Percentiles rank a stretch among this genome's conserved stretches.
phyloP scores from a whole-genome alignment of 2,113 vertebrate genomes.

The Lota lota region DNA sequence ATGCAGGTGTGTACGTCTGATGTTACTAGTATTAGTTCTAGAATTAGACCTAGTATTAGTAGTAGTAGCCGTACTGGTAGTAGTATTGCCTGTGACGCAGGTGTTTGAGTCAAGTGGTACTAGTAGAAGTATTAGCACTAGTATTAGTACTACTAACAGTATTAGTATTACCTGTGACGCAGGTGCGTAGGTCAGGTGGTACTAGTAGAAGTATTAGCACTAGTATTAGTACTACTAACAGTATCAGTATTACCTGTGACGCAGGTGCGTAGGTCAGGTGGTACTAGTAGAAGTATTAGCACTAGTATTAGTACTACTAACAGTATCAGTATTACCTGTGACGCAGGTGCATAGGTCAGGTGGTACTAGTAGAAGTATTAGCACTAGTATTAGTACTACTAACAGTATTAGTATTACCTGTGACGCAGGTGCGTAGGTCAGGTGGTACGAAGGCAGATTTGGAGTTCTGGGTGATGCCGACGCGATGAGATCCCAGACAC shows the following conservation, averaged over 20 bases:
- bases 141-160: not conserved
- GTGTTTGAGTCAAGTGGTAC: not conserved
- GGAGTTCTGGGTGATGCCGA: slow-evolving; percentile 62
- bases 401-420: not conserved
- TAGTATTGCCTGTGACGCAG: not conserved
- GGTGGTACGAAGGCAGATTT: slow-evolving; percentile 53
- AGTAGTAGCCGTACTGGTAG: no score
- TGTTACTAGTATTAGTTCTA: no score
- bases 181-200: slow-evolving; percentile 76
- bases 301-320: not conserved
- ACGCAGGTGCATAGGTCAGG: slow-evolving; percentile 80
- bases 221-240: not conserved
- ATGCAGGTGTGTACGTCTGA: no score
- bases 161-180: slow-evolving; percentile 37
- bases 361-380: not conserved
- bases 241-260: not conserved
- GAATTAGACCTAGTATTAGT: no score
- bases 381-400: not conserved
- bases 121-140: not conserved
- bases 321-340: not conserved
- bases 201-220: not conserved
- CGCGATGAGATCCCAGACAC: slow-evolving; percentile 83
- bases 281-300: not conserved
- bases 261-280: slow-evolving; percentile 79
- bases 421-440: slow-evolving; percentile 80